phyloP scores from a whole-genome alignment of 1,140 invertebrate species.

The Drosophila nasuta region DNA sequence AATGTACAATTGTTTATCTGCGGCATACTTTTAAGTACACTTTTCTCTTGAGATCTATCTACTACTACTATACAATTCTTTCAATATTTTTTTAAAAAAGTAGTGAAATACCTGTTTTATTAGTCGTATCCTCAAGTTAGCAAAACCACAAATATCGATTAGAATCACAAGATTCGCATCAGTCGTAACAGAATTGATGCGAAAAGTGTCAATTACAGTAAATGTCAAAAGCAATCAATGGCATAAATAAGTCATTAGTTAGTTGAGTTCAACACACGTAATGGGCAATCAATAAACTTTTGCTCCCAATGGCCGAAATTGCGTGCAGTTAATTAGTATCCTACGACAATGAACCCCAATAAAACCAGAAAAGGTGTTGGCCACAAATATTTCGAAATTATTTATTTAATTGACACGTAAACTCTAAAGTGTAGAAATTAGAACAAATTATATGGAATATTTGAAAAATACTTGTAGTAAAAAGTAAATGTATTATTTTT shows the following conservation, averaged over 20 bases:
- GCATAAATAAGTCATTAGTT: slow-evolving; percentile 70
- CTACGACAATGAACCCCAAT: slow-evolving; percentile 41
- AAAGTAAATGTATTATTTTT: too few relatives aligned
- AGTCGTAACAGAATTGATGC: slow-evolving; percentile 34
- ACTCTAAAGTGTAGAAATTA: too few relatives aligned
- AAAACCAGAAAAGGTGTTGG: slow-evolving; percentile 47
- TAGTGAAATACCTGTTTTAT: background rate
- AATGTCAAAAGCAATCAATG: slow-evolving; percentile 77
- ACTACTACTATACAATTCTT: too few relatives aligned
- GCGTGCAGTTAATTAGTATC: slow-evolving; percentile 77
- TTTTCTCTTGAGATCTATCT: too few relatives aligned
- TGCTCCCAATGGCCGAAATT: slow-evolving; percentile 35
- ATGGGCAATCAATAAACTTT: slow-evolving; percentile 48
- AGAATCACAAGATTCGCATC: background rate
- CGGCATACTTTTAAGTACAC: too few relatives aligned
- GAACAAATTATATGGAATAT: too few relatives aligned
- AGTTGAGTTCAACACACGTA: slow-evolving; percentile 14
- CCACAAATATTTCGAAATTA: slow-evolving; percentile 51
- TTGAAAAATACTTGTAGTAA: too few relatives aligned
- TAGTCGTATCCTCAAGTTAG: background rate
- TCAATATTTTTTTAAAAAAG: background rate
- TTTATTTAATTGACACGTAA: slow-evolving; percentile 45
- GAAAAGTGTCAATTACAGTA: slow-evolving; percentile 77
- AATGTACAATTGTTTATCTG: too few relatives aligned
- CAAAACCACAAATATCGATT: background rate